Conservation (phyloP, 2,797 vertebrate genomes). For the Corythornis leucogaster region DNA sequence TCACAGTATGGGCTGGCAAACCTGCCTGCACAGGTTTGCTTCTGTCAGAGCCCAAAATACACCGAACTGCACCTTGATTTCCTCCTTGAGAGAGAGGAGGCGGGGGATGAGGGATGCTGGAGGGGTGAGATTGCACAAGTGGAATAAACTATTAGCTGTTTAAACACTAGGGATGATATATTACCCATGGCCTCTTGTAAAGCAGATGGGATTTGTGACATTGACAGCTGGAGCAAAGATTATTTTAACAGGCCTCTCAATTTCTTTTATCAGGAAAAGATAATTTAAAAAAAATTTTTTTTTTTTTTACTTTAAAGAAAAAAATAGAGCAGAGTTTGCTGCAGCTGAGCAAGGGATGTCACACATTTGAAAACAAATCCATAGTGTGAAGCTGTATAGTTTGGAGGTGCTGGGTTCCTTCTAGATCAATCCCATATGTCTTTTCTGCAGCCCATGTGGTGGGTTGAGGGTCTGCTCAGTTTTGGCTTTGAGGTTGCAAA, state of each 20-base stretch:
- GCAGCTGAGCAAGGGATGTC: neutral
- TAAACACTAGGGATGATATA: neutral
- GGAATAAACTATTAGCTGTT: neutral
- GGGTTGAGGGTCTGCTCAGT: neutral
- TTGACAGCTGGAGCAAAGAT: neutral
- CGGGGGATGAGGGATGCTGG: neutral
- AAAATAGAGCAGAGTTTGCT: neutral
- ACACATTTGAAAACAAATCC: neutral
- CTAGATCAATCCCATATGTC: neutral
- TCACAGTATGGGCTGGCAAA: neutral
- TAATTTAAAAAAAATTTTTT: too few relatives aligned
- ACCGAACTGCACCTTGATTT: neutral
- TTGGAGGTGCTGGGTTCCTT: neutral
- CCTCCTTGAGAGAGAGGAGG: neutral
- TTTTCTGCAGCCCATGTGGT: rapidly evolving
- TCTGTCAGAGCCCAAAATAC: conserved; percentile 17
- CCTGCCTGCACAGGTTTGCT: neutral
- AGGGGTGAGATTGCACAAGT: neutral
- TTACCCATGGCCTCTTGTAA: neutral
- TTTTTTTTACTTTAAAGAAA: neutral
- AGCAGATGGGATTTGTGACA: conserved; percentile 5
- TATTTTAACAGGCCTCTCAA: neutral
- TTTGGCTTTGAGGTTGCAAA: neutral
- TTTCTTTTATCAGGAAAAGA: neutral
- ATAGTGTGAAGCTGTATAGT: neutral